phyloP scores from a whole-genome alignment of 2,113 vertebrate genomes.

The Sinocyclocheilus rhinocerous region DNA sequence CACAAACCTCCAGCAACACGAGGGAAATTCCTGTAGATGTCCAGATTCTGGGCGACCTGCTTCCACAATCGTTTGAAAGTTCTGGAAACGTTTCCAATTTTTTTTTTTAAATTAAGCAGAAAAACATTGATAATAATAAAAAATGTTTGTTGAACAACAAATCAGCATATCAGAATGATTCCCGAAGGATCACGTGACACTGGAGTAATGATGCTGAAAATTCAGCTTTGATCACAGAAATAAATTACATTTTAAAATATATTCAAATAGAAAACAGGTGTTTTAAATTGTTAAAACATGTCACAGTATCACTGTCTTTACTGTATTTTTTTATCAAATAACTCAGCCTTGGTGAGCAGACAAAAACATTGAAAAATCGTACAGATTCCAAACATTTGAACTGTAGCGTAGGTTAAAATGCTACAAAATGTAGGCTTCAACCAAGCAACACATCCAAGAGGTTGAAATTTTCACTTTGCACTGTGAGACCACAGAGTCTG shows the following conservation, averaged over 20 bases:
- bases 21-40: conserved; percentile 87
- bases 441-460: background rate
- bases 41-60: conserved; percentile 90
- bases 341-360: background rate
- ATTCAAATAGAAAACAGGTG: background rate
- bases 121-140: background rate
- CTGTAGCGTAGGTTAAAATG: background rate
- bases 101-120: too few relatives aligned
- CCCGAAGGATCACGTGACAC: background rate
- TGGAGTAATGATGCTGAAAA: background rate
- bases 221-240: background rate
- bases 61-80: conserved; percentile 96
- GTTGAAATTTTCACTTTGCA: background rate
- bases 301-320: background rate
- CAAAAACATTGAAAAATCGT: background rate
- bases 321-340: background rate
- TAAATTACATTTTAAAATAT: background rate
- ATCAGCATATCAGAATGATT: background rate
- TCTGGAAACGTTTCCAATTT: conserved; percentile 68
- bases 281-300: background rate
- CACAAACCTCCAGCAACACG: conserved; percentile 88
- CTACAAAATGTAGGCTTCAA: background rate
- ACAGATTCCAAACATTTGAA: background rate
- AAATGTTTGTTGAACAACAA: background rate
- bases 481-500: background rate